Base-by-base conservation (phyloP, 1,140 invertebrate genomes). In the Hyphantria cunea region DNA sequence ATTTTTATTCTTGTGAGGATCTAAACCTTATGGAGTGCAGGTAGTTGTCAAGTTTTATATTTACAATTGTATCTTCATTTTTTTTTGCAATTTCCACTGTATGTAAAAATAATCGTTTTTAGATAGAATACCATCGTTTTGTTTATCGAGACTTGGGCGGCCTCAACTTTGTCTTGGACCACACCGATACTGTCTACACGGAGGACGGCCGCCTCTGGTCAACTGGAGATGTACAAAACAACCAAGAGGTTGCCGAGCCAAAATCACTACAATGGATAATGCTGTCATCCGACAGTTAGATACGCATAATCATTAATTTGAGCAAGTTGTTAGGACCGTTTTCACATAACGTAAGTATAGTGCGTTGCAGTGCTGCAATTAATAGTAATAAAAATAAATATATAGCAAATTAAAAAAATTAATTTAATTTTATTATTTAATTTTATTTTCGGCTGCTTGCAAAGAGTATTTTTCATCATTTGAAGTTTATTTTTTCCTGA, bases 161-260 rank as follows among this genome's bases (percentile, higher is more conserved):
- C 74, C 72, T 10, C 64, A 71, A 15, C 42, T 82, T 6, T 61
- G 70, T 17, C 41, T 75, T 15, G 78, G 80, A 0, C 14, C 7
- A 2, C 59, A 78, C 51, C 48, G 67, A 25, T 82, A 74, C 34
- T 75, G 80, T 31, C 15, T 8, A 14, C 10, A 13, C 4, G n/a
- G 41, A 32, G 60, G 6, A 37, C 44, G 0, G 6, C 64, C 55
- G 0, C 10, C 41, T 0, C 59, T 63, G 17, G 64, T 65, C 10
- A 60, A 60, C 6, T 75, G 69, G 72, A 17, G 66, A 1, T 72
- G 66, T 50, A 64, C 56, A n/a, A 61, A 31, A 1, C 66, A 66
- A 17, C 61, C 69, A 0, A 49, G 52, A 0, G 66, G 72, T 3
- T 75, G 72, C 31, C 60, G 64, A 5, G 69, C 72, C 6, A 61